A percentile compares a stretch with the other conserved stretches of the same genome.
Evolutionary conservation across 2,888 invertebrate genomes (phyloP).

Genomic region (Neoitamus cyanurus): DNA sequence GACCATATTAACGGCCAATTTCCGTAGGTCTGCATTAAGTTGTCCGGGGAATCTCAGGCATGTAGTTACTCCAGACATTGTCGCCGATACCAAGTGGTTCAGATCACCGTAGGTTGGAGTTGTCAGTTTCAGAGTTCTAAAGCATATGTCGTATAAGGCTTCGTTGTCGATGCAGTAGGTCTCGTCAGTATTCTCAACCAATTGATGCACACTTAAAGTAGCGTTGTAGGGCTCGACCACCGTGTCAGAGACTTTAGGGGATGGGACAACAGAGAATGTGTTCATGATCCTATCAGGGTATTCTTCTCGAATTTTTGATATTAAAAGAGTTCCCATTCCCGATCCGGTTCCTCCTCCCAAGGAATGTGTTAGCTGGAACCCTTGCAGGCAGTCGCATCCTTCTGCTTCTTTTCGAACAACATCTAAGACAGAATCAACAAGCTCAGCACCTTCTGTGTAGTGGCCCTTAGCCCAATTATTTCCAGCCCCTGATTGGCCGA

Average conservation of each 20-base stretch:
- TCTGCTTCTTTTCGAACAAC: constrained; percentile 89
- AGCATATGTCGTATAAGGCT: constrained; percentile 92
- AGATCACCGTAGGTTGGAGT: constrained; percentile 94
- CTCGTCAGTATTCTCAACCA: constrained; percentile 92
- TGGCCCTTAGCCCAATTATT: constrained; percentile 93
- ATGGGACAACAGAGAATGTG: constrained; percentile 85
- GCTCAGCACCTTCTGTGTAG: constrained; percentile 92
- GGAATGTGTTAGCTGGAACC: constrained; percentile 85
- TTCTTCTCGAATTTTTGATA: constrained; percentile 89
- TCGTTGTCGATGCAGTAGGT: constrained; percentile 94
- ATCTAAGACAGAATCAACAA: constrained; percentile 86
- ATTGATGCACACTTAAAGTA: constrained; percentile 86
- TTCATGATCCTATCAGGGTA: constrained; percentile 90
- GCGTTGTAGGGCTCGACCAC: constrained; percentile 87
- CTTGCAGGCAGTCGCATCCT: constrained; percentile 91
- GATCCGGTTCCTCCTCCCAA: constrained; percentile 91
- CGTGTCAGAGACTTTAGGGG: constrained; percentile 79
- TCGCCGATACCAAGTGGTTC: constrained; percentile 89
- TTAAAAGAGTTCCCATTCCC: constrained; percentile 87
- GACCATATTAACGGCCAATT: constrained; percentile 96
- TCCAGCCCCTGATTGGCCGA: constrained; percentile 87
- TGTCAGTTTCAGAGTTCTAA: constrained; percentile 86
- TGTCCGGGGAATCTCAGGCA: constrained; percentile 92
- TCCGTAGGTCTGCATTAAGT: constrained; percentile 90
- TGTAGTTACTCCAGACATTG: constrained; percentile 90